These are phyloP conservation scores for Morone chrysops DNA, from an alignment of 2,113 vertebrate genomes.

Conservation along the genomic window DNA sequence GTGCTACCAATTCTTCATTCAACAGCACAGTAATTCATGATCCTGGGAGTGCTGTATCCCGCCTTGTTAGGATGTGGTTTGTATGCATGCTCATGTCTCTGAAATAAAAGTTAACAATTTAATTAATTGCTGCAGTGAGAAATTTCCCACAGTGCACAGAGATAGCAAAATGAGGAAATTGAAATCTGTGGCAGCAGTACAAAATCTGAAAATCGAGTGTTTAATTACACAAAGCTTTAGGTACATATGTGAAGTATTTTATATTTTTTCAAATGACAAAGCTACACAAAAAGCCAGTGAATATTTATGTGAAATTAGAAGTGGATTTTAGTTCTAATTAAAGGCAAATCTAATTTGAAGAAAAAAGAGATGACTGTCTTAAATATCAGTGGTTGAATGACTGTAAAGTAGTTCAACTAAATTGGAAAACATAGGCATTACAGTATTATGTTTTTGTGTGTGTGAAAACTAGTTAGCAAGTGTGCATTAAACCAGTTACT, in stretches of 20 bases:
- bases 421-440: not conserved
- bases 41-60: conserved; percentile 40
- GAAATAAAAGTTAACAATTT: conserved; percentile 67
- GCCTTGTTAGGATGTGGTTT: conserved; percentile 45
- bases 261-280: not conserved
- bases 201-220: conserved; percentile 6
- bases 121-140: conserved; percentile 44
- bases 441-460: not conserved
- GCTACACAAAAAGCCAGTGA: not conserved
- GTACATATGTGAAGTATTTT: not conserved
- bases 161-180: conserved; percentile 29
- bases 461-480: too few species aligned
- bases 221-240: conserved; percentile 28
- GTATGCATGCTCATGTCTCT: conserved; percentile 57
- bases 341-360: not conserved
- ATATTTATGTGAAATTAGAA: not conserved
- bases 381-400: too few species aligned
- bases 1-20: conserved; percentile 47
- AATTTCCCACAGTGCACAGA: conserved; percentile 23
- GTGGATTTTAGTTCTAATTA: not conserved
- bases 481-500: too few species aligned
- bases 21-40: conserved; percentile 48
- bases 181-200: conserved; percentile 4
- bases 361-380: not conserved
- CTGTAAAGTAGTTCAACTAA: not conserved